phyloP scores from a whole-genome alignment of 2,888 invertebrate genomes.

The Dasypolia templi region DNA sequence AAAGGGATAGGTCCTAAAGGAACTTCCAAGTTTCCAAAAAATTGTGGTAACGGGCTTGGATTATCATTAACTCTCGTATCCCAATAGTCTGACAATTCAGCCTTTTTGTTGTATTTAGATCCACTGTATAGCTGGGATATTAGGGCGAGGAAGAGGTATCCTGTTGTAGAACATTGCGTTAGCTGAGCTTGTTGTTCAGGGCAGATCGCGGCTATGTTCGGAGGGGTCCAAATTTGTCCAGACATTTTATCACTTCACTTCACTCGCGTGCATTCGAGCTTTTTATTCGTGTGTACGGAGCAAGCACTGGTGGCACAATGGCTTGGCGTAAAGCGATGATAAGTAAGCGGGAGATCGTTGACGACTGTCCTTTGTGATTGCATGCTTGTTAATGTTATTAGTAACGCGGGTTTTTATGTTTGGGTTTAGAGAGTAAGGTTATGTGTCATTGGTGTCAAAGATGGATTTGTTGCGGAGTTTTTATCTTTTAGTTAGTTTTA shows the following conservation, averaged over 20 bases:
- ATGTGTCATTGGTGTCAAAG: constrained; percentile 18
- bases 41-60: neutral
- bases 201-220: constrained; percentile 90
- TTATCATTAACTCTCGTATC: constrained; percentile 17
- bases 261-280: constrained; percentile 59
- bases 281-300: constrained; percentile 53
- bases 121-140: constrained; percentile 90
- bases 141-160: constrained; percentile 91
- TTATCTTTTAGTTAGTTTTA: neutral
- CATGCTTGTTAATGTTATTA: constrained; percentile 38
- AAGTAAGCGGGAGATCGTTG: constrained; percentile 53
- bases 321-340: constrained; percentile 19
- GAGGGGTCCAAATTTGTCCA: constrained; percentile 88
- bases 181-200: constrained; percentile 86
- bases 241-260: constrained; percentile 72
- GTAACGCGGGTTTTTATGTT: constrained; percentile 36
- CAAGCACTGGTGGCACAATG: constrained; percentile 59
- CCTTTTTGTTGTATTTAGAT: constrained; percentile 72
- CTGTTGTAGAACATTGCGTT: constrained; percentile 91
- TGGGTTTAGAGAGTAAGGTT: constrained; percentile 53
- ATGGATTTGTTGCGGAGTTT: neutral
- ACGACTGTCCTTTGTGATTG: constrained; percentile 58
- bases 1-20: constrained; percentile 58
- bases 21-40: constrained; percentile 23
- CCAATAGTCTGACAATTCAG: constrained; percentile 46